phyloP scores from a whole-genome alignment of 92 coral and sea anemone genomes.

The Meandrina meandrites region DNA sequence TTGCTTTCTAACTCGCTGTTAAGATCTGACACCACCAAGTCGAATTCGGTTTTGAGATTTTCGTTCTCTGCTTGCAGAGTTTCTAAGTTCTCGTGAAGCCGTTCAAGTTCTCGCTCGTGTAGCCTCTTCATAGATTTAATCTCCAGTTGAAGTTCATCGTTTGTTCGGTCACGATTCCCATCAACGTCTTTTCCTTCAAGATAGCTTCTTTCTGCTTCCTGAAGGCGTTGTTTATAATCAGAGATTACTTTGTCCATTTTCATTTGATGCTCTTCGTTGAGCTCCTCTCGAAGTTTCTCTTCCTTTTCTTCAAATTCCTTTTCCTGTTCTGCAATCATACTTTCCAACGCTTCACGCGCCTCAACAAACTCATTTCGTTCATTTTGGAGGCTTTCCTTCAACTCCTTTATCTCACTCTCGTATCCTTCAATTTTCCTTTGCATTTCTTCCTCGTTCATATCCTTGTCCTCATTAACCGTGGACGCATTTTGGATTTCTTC shows the following conservation, averaged over 20 bases:
- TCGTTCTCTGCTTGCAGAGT: constrained; percentile 80
- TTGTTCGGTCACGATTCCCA: constrained; percentile 33
- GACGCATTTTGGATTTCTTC: constrained; percentile 33
- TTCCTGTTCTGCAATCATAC: constrained; percentile 57
- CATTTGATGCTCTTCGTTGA: constrained; percentile 52
- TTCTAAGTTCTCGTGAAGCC: constrained; percentile 80
- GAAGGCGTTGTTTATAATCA: constrained; percentile 60
- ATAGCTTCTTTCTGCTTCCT: constrained; percentile 49
- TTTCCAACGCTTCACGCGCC: constrained; percentile 46
- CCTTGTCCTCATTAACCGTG: constrained; percentile 18
- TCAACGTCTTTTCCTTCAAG: constrained; percentile 40
- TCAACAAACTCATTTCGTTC: constrained; percentile 58
- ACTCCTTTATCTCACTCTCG: constrained; percentile 61
- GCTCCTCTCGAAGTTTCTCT: constrained; percentile 53
- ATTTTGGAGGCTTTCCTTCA: constrained; percentile 59
- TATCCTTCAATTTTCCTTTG: constrained; percentile 36
- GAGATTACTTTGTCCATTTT: constrained; percentile 61
- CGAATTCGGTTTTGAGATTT: constrained; percentile 84
- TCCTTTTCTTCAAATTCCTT: constrained; percentile 56
- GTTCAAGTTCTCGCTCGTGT: constrained; percentile 72
- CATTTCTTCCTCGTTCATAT: not conserved
- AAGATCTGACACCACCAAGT: constrained; percentile 82
- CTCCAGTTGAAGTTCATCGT: constrained; percentile 43
- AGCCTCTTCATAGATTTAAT: constrained; percentile 68
- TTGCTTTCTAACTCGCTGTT: constrained; percentile 71